Evolutionary conservation across 37 sponge, comb jelly and placozoan species (phyloP), one percentile per base, ranked within the genome.

Genomic region (Eunapius fragilis): DNA sequence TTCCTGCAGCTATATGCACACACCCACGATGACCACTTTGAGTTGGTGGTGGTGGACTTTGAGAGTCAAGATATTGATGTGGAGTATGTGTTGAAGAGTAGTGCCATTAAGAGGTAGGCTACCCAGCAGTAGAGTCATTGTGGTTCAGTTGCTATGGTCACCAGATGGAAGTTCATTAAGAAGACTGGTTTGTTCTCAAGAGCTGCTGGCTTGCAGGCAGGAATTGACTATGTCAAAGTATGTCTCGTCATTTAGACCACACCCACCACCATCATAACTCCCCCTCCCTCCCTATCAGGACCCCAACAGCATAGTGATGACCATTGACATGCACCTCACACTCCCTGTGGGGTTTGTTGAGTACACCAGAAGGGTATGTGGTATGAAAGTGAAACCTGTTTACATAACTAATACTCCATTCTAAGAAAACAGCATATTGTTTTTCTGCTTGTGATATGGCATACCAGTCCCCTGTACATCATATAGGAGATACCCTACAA

Each of bases 271-370:
- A 25, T 0, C 35, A 11, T 17, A 3, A 70, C 12, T 10, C 12
- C 19, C 49, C 17, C 27, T 12, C 19, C 35, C 31, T 49, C 23
- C 79, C 0, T 25, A 34, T 5, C 82, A 90, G 91, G 77, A 90
- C 79, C 82, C 82, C 58, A 58, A 92, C 70, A 78, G 84, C 34
- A 92, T 92, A 71, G 86, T 92, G 71, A 88, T 92, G 89, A 92
- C 89, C 28, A 82, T 92, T 34, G 93, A 92, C 70, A 84, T 92
- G 79, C 93, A 92, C 82, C 79, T 92, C 72, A 92, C 89, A 6
- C 81, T 92, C 1, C 93, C 93, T 33, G 30, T 69, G 10, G 86
- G 89, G 25, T 88, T 92, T 38, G 81, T 92, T 31, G 85, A 88
- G 68, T 69, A 80, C 37, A 82, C 74, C 67, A 77, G 93, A 71